Evolutionary conservation across 2,113 vertebrate genomes (phyloP).

Genomic region (Centropus bengalensis): DNA sequence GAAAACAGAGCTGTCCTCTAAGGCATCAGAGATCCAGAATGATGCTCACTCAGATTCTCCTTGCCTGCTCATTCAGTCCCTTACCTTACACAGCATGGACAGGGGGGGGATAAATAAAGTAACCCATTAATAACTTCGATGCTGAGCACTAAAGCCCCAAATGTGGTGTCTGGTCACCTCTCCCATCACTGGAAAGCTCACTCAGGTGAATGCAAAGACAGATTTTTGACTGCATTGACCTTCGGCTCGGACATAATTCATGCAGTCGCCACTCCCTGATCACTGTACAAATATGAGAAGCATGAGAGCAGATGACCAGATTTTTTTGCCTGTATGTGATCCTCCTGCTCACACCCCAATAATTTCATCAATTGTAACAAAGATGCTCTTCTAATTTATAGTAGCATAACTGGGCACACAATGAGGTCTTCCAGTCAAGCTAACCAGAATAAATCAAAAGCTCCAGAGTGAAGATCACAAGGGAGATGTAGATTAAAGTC

Average conservation of each 20-base stretch:
- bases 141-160: not conserved
- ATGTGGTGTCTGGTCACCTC: not conserved
- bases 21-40: not conserved
- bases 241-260: not conserved
- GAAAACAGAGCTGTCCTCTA: not conserved
- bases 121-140: not conserved
- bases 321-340: not conserved
- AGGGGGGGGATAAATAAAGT: not conserved
- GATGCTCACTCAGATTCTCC: not conserved
- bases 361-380: not conserved
- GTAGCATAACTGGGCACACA: not conserved
- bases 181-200: not conserved
- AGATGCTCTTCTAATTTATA: not conserved
- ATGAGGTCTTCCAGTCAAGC: conserved; percentile 21
- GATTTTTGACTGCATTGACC: not conserved
- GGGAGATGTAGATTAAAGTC: conserved; percentile 10
- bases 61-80: not conserved
- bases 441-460: conserved; percentile 33
- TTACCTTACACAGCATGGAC: not conserved
- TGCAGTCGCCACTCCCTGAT: not conserved
- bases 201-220: not conserved
- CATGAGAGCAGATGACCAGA: not conserved
- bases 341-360: not conserved
- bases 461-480: not conserved
- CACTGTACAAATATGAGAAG: not conserved